Conservation (phyloP, 2,797 vertebrate genomes). For the Merluccius polli region DNA sequence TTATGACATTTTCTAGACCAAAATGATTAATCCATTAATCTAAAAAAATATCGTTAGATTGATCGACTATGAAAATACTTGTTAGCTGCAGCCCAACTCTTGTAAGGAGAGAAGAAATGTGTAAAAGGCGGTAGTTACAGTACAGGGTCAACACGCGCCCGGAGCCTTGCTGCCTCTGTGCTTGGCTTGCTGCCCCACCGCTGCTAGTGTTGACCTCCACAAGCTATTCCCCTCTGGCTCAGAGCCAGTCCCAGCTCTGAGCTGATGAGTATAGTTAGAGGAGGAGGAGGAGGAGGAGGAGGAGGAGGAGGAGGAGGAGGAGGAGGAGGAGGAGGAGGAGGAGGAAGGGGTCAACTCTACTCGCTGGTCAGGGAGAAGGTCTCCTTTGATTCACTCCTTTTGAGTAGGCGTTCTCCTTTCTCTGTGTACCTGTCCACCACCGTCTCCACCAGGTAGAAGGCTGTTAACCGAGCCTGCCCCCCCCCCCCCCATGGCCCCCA, state of each 20-base stretch:
- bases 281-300: slow-evolving; percentile 3
- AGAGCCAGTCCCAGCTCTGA: slow-evolving; percentile 4
- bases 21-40: too few relatives aligned
- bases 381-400: slow-evolving; percentile 64
- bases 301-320: neutral
- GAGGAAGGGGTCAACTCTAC: slow-evolving; percentile 58
- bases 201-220: slow-evolving; percentile 35
- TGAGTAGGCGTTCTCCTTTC: slow-evolving; percentile 55
- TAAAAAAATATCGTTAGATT: too few relatives aligned
- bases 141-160: neutral
- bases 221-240: slow-evolving; percentile 31
- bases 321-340: slow-evolving; percentile 44
- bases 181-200: slow-evolving; percentile 23
- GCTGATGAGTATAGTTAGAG: slow-evolving; percentile 5
- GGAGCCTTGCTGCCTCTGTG: neutral
- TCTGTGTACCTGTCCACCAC: slow-evolving; percentile 54
- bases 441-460: slow-evolving; percentile 43
- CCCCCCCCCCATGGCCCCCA: slow-evolving; percentile 33
- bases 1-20: too few relatives aligned
- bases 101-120: too few relatives aligned
- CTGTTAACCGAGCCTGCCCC: slow-evolving; percentile 61
- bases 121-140: neutral
- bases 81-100: too few relatives aligned
- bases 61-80: too few relatives aligned
- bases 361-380: slow-evolving; percentile 45